Percentiles rank a stretch among this genome's conserved stretches.
Conservation (phyloP, 2,797 vertebrate species). For the Corythornis leucogaster region DNA sequence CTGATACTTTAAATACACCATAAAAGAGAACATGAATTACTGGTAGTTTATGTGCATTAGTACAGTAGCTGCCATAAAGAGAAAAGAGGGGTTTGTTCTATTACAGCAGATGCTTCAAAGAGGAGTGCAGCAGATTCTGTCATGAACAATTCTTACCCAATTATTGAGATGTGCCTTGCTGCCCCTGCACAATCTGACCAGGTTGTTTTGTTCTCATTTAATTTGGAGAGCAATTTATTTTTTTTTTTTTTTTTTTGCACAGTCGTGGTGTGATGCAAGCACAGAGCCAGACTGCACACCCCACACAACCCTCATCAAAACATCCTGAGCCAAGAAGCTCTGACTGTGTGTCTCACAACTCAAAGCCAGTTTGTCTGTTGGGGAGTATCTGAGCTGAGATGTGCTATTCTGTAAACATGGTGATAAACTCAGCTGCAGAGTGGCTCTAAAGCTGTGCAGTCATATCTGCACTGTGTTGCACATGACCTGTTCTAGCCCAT, state of each 20-base stretch:
- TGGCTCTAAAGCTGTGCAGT: neutral
- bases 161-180: neutral
- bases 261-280: neutral
- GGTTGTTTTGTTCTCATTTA: neutral
- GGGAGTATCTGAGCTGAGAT: neutral
- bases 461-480: accelerated
- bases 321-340: neutral
- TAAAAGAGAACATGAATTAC: neutral
- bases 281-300: neutral
- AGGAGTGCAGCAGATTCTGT: neutral
- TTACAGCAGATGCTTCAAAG: neutral
- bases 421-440: neutral
- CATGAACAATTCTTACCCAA: neutral
- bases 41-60: neutral
- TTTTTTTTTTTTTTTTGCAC: neutral
- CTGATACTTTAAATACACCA: neutral
- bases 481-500: neutral
- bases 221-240: neutral
- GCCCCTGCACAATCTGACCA: neutral
- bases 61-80: neutral
- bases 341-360: neutral
- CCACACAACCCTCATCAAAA: neutral
- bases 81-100: neutral
- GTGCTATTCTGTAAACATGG: neutral
- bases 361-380: neutral